Evolutionary conservation across 2,888 invertebrate genomes (phyloP).

Genomic region (Alsophila aescularia): DNA sequence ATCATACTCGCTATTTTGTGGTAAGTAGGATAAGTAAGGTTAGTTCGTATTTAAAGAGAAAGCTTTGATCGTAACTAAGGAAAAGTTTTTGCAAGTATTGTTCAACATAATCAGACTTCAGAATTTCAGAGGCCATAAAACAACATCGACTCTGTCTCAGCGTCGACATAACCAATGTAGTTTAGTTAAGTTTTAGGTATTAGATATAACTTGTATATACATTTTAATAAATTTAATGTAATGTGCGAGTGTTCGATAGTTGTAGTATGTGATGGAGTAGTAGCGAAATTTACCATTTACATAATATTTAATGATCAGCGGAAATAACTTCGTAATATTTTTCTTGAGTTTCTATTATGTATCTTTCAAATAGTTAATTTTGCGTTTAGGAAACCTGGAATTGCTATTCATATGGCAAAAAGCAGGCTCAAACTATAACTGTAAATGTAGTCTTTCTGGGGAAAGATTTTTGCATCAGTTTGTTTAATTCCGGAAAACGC

Average conservation of each 20-base stretch:
- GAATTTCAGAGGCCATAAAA: slow-evolving; percentile 67
- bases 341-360: slow-evolving; percentile 21
- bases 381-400: background rate
- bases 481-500: background rate
- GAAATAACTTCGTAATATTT: slow-evolving; percentile 18
- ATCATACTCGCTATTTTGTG: slow-evolving; percentile 19
- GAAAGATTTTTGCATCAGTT: slow-evolving; percentile 25
- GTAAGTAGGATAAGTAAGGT: slow-evolving; percentile 21
- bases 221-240: slow-evolving; percentile 79
- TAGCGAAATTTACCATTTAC: slow-evolving; percentile 63
- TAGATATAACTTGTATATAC: slow-evolving; percentile 81
- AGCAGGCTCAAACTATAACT: slow-evolving; percentile 9
- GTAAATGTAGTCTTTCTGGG: slow-evolving; percentile 13
- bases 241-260: slow-evolving; percentile 83
- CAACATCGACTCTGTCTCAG: slow-evolving; percentile 52
- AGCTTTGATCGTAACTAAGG: slow-evolving; percentile 12
- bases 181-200: slow-evolving; percentile 65
- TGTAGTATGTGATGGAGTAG: slow-evolving; percentile 78
- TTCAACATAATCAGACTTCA: slow-evolving; percentile 45
- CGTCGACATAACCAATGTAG: slow-evolving; percentile 58
- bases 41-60: slow-evolving; percentile 12
- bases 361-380: background rate
- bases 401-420: background rate
- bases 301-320: slow-evolving; percentile 55
- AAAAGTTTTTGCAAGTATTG: slow-evolving; percentile 36